phyloP scores from a whole-genome alignment of 2,797 vertebrate species.

The Eulemur coronatus region DNA sequence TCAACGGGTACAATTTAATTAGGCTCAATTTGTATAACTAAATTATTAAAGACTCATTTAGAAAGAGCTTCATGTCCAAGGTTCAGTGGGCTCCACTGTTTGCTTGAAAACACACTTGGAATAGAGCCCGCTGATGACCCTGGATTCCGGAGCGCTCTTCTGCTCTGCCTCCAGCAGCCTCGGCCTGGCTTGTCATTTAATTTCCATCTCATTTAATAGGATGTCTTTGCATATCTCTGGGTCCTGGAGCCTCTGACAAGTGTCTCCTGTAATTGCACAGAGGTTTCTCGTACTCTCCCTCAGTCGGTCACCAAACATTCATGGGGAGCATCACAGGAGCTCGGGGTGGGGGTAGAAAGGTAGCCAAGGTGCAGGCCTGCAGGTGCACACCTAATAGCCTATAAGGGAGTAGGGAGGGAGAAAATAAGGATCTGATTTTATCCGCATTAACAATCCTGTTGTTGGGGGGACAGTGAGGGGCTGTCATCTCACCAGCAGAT shows the following conservation, averaged over 20 bases:
- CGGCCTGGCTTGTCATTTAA: constrained; percentile 19
- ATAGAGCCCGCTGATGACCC: not conserved
- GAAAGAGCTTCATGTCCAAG: constrained; percentile 68
- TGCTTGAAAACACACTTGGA: constrained; percentile 51
- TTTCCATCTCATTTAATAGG: constrained; percentile 50
- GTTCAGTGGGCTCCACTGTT: constrained; percentile 10
- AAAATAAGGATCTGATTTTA: not conserved
- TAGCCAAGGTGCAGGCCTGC: not conserved
- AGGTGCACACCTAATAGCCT: not conserved
- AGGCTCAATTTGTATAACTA: constrained; percentile 81
- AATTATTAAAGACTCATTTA: constrained; percentile 83
- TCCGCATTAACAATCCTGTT: not conserved
- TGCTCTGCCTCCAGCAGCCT: not conserved
- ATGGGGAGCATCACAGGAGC: not conserved
- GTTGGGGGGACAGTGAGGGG: fast-evolving
- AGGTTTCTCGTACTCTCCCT: not conserved
- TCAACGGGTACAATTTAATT: constrained; percentile 81
- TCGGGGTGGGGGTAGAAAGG: not conserved
- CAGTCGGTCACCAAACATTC: not conserved
- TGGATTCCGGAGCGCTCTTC: fast-evolving
- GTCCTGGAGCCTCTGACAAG: not conserved
- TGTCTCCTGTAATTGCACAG: not conserved
- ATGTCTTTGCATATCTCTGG: constrained; percentile 28
- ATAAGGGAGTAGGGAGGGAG: not conserved
- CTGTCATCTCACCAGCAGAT: not conserved